A percentile compares a stretch with the other conserved stretches of the same genome.
phyloP scores from a whole-genome alignment of 2,888 invertebrate species.

The Dilophus febrilis region DNA sequence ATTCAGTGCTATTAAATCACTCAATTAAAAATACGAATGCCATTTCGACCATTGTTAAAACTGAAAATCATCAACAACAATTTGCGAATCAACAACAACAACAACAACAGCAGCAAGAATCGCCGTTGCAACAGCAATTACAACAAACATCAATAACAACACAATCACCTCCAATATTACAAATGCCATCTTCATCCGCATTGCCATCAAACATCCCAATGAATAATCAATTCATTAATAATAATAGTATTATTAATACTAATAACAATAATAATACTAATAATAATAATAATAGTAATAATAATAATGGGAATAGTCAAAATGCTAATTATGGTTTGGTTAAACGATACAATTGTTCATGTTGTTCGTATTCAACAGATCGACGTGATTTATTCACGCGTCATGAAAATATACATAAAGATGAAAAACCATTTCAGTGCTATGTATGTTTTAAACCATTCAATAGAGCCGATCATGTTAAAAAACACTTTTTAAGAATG shows the following conservation, averaged over 20 bases:
- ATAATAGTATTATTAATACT: not conserved
- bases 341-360: conserved; percentile 71
- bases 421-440: conserved; percentile 87
- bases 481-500: conserved; percentile 85
- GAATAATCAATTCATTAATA: no score
- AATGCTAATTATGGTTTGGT: conserved; percentile 13
- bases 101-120: no score
- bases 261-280: conserved; percentile 7
- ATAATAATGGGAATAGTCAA: conserved; percentile 10
- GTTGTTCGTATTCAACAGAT: conserved; percentile 83
- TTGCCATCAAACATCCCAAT: no score
- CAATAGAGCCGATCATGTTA: conserved; percentile 86
- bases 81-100: no score
- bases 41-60: no score
- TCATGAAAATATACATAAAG: conserved; percentile 85
- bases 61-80: no score
- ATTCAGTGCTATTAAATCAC: no score
- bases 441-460: conserved; percentile 86
- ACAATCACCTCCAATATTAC: no score
- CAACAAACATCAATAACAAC: no score
- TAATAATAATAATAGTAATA: conserved; percentile 11
- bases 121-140: no score
- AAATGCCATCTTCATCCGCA: no score
- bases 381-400: conserved; percentile 77
- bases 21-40: no score